These are phyloP conservation scores for Nymphalis urticae DNA, from an alignment of 2,888 invertebrate species.

Conservation along the genomic window DNA sequence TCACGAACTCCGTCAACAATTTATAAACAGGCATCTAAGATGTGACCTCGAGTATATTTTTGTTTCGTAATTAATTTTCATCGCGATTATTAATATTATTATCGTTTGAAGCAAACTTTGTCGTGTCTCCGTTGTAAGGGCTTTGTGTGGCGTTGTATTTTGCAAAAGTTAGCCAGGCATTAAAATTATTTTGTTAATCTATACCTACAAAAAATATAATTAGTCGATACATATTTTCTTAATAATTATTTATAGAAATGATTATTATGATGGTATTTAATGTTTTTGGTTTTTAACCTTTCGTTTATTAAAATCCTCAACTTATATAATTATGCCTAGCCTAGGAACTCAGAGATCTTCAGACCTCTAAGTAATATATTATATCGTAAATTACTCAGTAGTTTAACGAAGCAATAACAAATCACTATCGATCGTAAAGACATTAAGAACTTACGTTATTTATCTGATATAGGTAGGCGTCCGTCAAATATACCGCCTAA, in stretches of 20 bases:
- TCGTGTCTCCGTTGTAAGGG: conserved; percentile 13
- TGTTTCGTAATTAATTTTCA: conserved; percentile 47
- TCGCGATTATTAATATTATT: conserved; percentile 42
- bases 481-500: no score
- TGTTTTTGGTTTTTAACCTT: no score
- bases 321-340: no score
- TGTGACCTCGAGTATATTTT: conserved; percentile 47
- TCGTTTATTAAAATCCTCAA: no score
- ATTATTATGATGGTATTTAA: no score
- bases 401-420: not conserved
- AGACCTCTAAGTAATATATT: no score
- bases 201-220: no score
- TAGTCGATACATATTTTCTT: not conserved
- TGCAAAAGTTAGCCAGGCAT: not conserved
- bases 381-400: no score
- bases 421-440: not conserved
- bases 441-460: not conserved
- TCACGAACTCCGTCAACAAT: conserved; percentile 49
- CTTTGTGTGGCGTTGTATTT: not conserved
- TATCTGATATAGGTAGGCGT: not conserved
- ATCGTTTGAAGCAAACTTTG: conserved; percentile 38
- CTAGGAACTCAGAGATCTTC: no score
- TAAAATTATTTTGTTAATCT: no score
- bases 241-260: not conserved
- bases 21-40: conserved; percentile 45